Conservation (phyloP, 2,113 vertebrate genomes). For the Globicephala melas region DNA sequence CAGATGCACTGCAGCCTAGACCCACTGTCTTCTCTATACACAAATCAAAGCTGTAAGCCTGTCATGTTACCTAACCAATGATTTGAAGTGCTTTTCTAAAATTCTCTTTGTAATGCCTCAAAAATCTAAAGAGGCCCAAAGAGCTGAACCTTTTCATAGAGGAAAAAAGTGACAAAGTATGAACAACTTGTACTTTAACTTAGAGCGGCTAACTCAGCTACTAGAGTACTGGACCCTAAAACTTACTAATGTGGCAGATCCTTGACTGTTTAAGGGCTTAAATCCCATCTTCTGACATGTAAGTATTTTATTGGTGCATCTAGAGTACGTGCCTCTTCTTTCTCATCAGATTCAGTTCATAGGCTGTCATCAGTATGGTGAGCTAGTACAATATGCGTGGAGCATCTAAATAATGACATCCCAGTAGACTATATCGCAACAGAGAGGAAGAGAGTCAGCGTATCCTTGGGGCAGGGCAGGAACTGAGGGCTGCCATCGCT, state of each 20-base stretch:
- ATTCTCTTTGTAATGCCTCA: neutral
- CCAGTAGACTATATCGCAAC: neutral
- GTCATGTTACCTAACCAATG: neutral
- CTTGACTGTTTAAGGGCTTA: neutral
- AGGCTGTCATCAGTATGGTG: neutral
- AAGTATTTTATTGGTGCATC: neutral
- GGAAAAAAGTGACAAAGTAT: neutral
- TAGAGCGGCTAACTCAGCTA: neutral
- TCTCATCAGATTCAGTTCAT: neutral
- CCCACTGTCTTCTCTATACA: neutral
- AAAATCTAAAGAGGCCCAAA: neutral
- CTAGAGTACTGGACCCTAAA: neutral
- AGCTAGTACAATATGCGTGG: neutral
- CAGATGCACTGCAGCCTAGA: neutral
- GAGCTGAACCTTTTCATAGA: neutral
- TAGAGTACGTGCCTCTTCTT: neutral
- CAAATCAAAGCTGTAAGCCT: neutral
- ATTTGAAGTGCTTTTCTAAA: neutral
- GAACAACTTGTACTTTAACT: neutral
- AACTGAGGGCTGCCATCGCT: neutral
- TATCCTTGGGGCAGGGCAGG: neutral
- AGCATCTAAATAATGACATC: neutral
- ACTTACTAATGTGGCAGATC: neutral
- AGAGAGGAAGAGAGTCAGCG: neutral
- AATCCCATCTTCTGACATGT: neutral